Conservation (phyloP, 2,113 vertebrate species). For the Syngnathus scovelli region DNA sequence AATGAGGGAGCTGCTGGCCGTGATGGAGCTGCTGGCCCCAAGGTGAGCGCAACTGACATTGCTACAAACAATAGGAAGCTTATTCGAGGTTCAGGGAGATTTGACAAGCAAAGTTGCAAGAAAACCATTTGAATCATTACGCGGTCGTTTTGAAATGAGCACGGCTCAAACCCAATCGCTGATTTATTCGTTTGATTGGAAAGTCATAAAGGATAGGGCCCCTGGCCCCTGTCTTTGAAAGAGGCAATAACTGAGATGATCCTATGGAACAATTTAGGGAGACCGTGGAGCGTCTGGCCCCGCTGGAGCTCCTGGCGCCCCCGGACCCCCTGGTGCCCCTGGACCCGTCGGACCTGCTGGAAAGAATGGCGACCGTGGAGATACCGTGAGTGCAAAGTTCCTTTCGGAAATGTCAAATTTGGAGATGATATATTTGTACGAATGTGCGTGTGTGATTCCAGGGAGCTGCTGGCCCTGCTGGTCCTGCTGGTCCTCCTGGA, state of each 20-base stretch:
- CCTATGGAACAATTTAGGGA: slow-evolving; percentile 70
- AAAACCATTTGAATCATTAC: neutral
- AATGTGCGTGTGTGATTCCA: slow-evolving; percentile 37
- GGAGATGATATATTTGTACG: too few species aligned
- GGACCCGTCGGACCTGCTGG: slow-evolving; percentile 92
- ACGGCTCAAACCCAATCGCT: neutral
- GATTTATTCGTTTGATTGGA: neutral
- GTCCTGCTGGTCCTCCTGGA: slow-evolving; percentile 84
- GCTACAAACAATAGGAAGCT: neutral
- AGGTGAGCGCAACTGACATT: slow-evolving; percentile 68
- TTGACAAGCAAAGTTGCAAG: neutral
- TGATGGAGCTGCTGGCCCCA: slow-evolving; percentile 86
- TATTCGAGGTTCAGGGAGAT: neutral
- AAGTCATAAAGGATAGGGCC: neutral
- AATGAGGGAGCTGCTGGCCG: slow-evolving; percentile 89
- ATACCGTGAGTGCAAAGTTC: slow-evolving; percentile 79
- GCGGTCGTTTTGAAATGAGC: neutral
- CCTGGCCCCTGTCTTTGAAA: neutral
- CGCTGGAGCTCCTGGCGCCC: slow-evolving; percentile 84
- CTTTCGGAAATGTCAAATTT: neutral
- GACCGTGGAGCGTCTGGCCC: slow-evolving; percentile 88
- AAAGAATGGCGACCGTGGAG: slow-evolving; percentile 93
- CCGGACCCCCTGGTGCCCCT: slow-evolving; percentile 89
- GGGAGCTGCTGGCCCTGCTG: slow-evolving; percentile 88
- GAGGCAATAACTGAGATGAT: neutral